Conservation (phyloP, 2,113 vertebrate genomes). For the Corynorhinus townsendii region DNA sequence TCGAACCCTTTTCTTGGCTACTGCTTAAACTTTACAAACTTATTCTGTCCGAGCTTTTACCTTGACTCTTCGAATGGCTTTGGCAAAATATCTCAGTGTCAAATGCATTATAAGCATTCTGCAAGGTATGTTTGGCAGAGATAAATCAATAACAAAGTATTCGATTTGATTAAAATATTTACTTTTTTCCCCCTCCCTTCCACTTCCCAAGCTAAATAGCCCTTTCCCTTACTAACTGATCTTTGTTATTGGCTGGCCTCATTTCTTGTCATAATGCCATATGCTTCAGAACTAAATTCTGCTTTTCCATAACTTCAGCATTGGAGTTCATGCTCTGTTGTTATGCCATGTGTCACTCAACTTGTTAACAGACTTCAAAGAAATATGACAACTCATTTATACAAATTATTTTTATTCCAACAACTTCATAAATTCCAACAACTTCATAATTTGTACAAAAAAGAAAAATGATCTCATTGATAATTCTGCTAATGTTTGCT, state of each 20-base stretch:
- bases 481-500: background rate
- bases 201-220: slow-evolving; percentile 68
- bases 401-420: background rate
- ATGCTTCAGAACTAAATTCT: background rate
- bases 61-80: slow-evolving; percentile 79
- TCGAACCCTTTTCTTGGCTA: slow-evolving; percentile 36
- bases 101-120: slow-evolving; percentile 82
- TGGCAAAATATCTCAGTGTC: slow-evolving; percentile 81
- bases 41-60: slow-evolving; percentile 74
- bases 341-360: background rate
- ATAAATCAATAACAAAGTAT: slow-evolving; percentile 82
- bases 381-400: background rate
- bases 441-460: background rate
- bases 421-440: background rate
- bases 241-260: slow-evolving; percentile 59
- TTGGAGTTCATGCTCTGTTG: background rate
- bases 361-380: background rate
- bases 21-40: slow-evolving; percentile 53
- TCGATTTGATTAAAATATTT: slow-evolving; percentile 82
- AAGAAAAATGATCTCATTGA: too few relatives aligned
- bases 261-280: slow-evolving; percentile 9
- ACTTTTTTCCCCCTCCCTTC: slow-evolving; percentile 48
- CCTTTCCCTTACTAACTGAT: slow-evolving; percentile 66
- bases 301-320: background rate
- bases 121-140: slow-evolving; percentile 77